Evolutionary conservation across 92 coral and sea anemone genomes (phyloP).

Genomic region (Virgularia gustaviana): DNA sequence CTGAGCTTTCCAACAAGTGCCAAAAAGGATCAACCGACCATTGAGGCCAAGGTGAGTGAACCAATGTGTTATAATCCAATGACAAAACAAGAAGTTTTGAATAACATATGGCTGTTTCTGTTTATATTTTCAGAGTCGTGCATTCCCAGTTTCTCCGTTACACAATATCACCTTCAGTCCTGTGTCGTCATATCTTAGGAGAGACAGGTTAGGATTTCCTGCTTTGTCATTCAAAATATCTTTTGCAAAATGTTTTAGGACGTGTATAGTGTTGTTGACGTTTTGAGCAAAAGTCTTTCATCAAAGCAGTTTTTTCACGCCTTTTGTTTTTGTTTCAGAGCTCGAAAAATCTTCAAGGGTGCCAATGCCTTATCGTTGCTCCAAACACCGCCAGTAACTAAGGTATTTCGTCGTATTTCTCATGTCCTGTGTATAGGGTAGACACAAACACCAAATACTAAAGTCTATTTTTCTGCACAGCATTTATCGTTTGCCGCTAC

Average conservation of each 20-base stretch:
- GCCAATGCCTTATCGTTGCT: constrained; percentile 86
- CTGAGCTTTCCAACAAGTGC: constrained; percentile 22
- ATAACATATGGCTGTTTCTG: too few species aligned
- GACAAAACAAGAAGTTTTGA: background rate
- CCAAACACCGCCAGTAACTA: constrained; percentile 76
- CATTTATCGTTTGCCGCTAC: constrained; percentile 31
- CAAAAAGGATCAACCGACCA: background rate
- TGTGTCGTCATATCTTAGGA: constrained; percentile 12
- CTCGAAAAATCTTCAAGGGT: constrained; percentile 78
- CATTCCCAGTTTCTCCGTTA: constrained; percentile 4
- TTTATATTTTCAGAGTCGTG: background rate
- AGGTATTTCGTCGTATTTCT: constrained; percentile 44
- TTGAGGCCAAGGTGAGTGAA: background rate
- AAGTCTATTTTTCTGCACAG: background rate
- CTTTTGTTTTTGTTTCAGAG: constrained; percentile 25
- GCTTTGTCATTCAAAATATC: background rate
- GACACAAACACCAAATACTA: background rate
- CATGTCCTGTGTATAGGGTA: background rate
- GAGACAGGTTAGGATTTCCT: constrained; percentile 12
- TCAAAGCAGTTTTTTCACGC: background rate
- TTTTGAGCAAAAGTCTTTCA: too few species aligned
- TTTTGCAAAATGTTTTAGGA: background rate
- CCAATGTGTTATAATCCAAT: too few species aligned
- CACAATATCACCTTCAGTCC: constrained; percentile 20
- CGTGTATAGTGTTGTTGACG: too few species aligned